A percentile compares a stretch with the other conserved stretches of the same genome.
Conservation (phyloP, 1,140 invertebrate species). For the Polypedilum pembai region DNA sequence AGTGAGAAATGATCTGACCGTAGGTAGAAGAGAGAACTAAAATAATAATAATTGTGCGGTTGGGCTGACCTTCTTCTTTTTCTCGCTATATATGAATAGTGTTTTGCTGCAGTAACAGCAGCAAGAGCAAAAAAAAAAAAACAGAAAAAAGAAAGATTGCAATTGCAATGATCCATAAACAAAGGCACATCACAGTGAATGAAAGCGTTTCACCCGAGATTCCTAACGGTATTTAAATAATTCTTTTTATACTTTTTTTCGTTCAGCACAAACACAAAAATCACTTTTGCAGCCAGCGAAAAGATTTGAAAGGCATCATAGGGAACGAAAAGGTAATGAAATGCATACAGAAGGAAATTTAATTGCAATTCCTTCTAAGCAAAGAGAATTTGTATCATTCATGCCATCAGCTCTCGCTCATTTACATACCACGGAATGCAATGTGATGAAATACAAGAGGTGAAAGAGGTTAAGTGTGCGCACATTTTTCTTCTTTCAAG, state of each 20-base stretch:
- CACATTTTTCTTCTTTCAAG: background rate
- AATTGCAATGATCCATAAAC: conserved; percentile 28
- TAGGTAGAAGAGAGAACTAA: background rate
- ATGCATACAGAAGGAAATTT: background rate
- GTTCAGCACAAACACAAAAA: background rate
- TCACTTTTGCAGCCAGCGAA: background rate
- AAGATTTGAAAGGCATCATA: conserved; percentile 11
- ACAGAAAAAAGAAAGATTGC: conserved; percentile 10
- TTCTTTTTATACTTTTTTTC: background rate
- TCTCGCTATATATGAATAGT: background rate
- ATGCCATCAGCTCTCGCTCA: background rate
- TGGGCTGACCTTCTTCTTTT: background rate
- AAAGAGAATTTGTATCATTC: background rate
- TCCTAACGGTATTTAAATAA: background rate
- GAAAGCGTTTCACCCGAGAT: conserved; percentile 12
- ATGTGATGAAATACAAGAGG: conserved; percentile 11
- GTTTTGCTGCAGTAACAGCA: background rate
- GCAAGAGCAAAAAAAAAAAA: background rate
- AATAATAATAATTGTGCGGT: conserved; percentile 25
- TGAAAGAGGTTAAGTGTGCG: background rate
- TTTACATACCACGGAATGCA: background rate
- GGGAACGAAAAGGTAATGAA: background rate
- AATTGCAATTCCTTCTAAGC: background rate
- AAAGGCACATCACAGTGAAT: background rate
- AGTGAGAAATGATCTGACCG: conserved; percentile 16